Percentiles rank a stretch among this genome's conserved stretches.
phyloP scores from a whole-genome alignment of 2,113 vertebrate genomes.

The Heterochromis multidens region DNA sequence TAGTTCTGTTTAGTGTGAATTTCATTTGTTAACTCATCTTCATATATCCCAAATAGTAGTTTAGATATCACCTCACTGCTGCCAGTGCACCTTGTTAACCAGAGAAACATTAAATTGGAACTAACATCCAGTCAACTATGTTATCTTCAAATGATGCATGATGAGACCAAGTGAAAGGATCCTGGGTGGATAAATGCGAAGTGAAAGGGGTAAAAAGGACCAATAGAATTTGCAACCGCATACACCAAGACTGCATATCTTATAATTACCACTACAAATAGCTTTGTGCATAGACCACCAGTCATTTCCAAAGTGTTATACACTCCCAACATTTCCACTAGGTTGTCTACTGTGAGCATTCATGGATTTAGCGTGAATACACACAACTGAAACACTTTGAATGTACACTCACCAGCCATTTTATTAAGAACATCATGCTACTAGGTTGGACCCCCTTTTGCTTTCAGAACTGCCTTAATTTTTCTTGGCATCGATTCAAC shows the following conservation, averaged over 20 bases:
- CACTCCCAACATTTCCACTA: neutral
- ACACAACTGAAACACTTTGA: neutral
- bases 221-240: neutral
- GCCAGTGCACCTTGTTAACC: neutral
- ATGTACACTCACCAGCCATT: accelerated
- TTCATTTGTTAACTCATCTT: neutral
- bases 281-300: neutral
- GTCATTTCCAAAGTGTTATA: neutral
- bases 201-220: neutral
- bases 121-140: neutral
- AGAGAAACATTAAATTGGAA: constrained; percentile 3
- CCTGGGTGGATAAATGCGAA: neutral
- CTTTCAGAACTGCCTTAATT: neutral
- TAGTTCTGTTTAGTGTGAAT: neutral
- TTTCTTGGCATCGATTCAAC: neutral
- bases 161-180: neutral
- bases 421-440: neutral
- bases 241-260: neutral
- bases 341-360: neutral
- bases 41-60: neutral
- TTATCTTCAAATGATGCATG: constrained; percentile 20
- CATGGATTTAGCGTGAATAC: neutral
- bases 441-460: neutral
- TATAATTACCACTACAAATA: neutral
- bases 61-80: neutral